Conservation (phyloP, 2,888 invertebrate genomes). For the Drosophila buzzatii region DNA sequence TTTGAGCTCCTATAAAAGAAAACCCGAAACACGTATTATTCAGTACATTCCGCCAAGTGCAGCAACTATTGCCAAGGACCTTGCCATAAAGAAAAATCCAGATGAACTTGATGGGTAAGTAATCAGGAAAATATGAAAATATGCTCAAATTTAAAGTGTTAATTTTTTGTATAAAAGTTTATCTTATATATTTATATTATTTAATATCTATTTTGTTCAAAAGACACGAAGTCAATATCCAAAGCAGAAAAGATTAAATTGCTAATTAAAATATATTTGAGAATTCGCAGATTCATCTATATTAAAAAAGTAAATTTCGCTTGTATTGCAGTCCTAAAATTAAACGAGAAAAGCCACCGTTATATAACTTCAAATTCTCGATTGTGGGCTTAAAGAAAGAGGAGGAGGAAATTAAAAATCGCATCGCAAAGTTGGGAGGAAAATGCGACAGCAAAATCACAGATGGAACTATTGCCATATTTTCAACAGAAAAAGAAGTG, state of each 20-base stretch:
- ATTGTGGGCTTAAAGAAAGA: conserved; percentile 87
- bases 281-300: not conserved
- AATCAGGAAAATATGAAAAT: conserved; percentile 4
- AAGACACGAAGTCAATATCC: no score
- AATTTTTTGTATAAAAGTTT: no score
- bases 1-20: conserved; percentile 88
- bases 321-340: conserved; percentile 87
- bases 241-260: no score
- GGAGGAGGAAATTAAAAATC: conserved; percentile 88
- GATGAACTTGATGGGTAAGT: conserved; percentile 84
- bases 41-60: conserved; percentile 86
- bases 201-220: not conserved
- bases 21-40: conserved; percentile 87
- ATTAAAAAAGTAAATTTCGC: not conserved
- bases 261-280: not conserved
- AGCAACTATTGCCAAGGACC: conserved; percentile 67
- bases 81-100: conserved; percentile 58
- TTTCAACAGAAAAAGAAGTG: conserved; percentile 90
- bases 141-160: no score
- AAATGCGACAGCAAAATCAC: conserved; percentile 88
- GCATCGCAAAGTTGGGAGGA: conserved; percentile 92
- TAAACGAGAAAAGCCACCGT: conserved; percentile 88
- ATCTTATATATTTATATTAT: not conserved
- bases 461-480: conserved; percentile 90
- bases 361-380: conserved; percentile 92